Evolutionary conservation across 1,140 invertebrate species (phyloP).

Genomic region (Dryas iulia): DNA sequence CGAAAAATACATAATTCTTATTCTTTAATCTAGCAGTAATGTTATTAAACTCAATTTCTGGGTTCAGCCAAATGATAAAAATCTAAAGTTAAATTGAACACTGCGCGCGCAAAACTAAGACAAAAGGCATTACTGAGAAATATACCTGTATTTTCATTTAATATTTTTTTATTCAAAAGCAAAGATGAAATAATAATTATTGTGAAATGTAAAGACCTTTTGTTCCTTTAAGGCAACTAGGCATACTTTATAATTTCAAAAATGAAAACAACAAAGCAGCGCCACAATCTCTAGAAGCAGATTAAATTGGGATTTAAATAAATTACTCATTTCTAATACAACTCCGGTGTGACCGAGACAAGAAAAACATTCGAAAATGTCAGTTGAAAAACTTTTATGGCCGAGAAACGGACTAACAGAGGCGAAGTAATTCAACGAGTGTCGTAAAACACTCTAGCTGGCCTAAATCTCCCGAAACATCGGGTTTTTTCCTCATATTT

Average conservation of each 20-base stretch:
- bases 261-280: neutral
- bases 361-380: constrained; percentile 38
- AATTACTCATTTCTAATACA: constrained; percentile 22
- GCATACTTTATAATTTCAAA: neutral
- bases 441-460: constrained; percentile 44
- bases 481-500: constrained; percentile 25
- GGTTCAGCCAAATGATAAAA: too few relatives aligned
- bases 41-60: too few relatives aligned
- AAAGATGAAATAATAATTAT: neutral
- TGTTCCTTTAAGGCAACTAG: neutral
- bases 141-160: neutral
- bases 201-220: neutral
- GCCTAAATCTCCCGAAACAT: constrained; percentile 38
- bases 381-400: constrained; percentile 40
- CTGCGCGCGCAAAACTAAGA: neutral
- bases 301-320: neutral
- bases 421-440: constrained; percentile 44
- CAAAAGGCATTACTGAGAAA: neutral
- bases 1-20: too few relatives aligned
- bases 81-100: neutral
- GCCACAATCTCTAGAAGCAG: neutral
- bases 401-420: constrained; percentile 42
- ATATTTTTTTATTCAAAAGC: neutral
- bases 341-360: constrained; percentile 22
- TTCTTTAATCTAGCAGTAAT: too few relatives aligned